Evolutionary conservation across 2,888 invertebrate genomes (phyloP).

Genomic region (Linyphia triangularis): DNA sequence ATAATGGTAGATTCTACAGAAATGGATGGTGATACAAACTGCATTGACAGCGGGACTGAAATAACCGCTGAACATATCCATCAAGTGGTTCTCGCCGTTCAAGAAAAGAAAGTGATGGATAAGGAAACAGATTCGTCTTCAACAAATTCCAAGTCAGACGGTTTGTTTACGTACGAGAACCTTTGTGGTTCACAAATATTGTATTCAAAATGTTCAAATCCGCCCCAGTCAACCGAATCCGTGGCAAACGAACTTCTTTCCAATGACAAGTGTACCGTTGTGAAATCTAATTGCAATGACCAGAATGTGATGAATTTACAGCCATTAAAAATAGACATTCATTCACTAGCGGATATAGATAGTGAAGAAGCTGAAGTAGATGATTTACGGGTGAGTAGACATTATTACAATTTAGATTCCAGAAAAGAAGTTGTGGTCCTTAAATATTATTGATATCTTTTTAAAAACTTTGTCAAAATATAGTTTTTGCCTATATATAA

Average conservation of each 20-base stretch:
- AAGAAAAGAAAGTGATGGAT: not conserved
- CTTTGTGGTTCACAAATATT: conserved; percentile 21
- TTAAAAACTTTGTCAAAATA: too few relatives aligned
- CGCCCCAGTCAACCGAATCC: not conserved
- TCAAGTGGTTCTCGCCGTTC: not conserved
- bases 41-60: not conserved
- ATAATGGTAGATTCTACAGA: not conserved
- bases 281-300: not conserved
- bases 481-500: too few relatives aligned
- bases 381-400: not conserved
- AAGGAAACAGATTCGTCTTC: not conserved
- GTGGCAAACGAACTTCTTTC: not conserved
- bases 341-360: not conserved
- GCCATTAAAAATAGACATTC: not conserved
- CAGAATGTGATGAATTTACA: too few relatives aligned
- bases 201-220: not conserved
- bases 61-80: not conserved
- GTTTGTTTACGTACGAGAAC: not conserved
- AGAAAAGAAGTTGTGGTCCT: too few relatives aligned
- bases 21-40: not conserved
- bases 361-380: not conserved
- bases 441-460: too few relatives aligned
- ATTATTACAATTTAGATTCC: not conserved
- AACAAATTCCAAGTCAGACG: not conserved
- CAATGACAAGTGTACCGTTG: not conserved